Evolutionary conservation across 2,797 vertebrate species (phyloP).

Genomic region (Coregonus suidteri): DNA sequence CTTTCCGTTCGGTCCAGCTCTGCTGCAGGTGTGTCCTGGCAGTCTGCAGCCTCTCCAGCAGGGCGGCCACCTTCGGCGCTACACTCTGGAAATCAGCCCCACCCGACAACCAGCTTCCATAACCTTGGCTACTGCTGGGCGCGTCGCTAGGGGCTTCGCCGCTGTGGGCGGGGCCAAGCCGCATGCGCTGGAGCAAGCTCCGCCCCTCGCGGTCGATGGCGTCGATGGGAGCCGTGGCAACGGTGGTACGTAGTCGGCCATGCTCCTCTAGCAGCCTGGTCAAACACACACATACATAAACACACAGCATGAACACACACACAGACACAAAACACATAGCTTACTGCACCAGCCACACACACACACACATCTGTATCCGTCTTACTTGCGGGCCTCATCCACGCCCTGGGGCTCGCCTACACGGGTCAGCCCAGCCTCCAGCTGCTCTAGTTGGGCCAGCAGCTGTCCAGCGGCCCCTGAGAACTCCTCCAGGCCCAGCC

Average conservation of each 20-base stretch:
- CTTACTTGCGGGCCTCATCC: conserved; percentile 86
- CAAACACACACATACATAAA: not conserved
- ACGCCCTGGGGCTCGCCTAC: conserved; percentile 90
- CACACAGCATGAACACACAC: not conserved
- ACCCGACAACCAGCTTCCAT: conserved; percentile 91
- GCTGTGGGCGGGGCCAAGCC: conserved; percentile 72
- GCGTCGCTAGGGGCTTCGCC: conserved; percentile 57
- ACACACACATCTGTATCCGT: conserved; percentile 3
- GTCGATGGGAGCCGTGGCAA: conserved; percentile 92
- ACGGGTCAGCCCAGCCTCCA: conserved; percentile 90
- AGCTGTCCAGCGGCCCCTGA: conserved; percentile 90
- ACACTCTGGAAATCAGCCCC: conserved; percentile 96
- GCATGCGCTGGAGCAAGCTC: conserved; percentile 91
- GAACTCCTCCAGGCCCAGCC: conserved; percentile 95
- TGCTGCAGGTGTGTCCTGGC: conserved; percentile 90
- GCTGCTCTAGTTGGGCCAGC: conserved; percentile 90
- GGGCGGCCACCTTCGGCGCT: conserved; percentile 90
- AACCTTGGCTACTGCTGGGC: conserved; percentile 80
- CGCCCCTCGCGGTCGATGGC: conserved; percentile 92
- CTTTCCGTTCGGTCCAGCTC: conserved; percentile 92
- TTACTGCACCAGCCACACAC: not conserved
- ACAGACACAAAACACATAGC: not conserved
- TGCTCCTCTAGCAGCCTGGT: conserved; percentile 91
- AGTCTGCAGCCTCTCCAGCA: conserved; percentile 92
- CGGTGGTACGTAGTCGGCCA: conserved; percentile 89